phyloP scores from a whole-genome alignment of 2,888 invertebrate species.

The Pheosia gnoma region DNA sequence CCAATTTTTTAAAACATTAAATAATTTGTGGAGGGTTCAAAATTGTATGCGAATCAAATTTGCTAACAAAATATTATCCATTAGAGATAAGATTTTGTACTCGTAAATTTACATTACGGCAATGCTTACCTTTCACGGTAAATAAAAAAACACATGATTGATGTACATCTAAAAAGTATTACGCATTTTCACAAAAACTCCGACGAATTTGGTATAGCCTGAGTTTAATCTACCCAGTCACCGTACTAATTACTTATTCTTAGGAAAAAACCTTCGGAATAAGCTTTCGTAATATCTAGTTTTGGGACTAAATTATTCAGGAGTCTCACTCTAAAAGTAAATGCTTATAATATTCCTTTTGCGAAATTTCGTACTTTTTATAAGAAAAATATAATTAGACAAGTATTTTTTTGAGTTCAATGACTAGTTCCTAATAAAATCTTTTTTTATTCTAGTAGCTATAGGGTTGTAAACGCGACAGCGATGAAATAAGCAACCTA shows the following conservation, averaged over 20 bases:
- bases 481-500: no score
- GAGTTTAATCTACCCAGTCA: slow-evolving; percentile 1
- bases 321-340: neutral
- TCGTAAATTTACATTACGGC: neutral
- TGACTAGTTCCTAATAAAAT: no score
- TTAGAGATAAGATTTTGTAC: no score
- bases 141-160: neutral
- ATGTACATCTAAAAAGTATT: neutral
- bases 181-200: slow-evolving; percentile 1
- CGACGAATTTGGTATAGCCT: neutral
- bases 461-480: no score
- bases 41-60: no score
- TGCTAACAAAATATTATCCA: no score
- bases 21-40: no score
- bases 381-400: neutral
- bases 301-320: slow-evolving; percentile 3
- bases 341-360: neutral
- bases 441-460: no score
- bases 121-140: neutral
- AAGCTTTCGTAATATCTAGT: neutral
- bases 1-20: no score
- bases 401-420: no score
- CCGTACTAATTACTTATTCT: slow-evolving; percentile 5
- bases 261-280: neutral
- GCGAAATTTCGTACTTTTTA: neutral